phyloP scores from a whole-genome alignment of 2,113 vertebrate genomes.

The Ramphastos sulfuratus region DNA sequence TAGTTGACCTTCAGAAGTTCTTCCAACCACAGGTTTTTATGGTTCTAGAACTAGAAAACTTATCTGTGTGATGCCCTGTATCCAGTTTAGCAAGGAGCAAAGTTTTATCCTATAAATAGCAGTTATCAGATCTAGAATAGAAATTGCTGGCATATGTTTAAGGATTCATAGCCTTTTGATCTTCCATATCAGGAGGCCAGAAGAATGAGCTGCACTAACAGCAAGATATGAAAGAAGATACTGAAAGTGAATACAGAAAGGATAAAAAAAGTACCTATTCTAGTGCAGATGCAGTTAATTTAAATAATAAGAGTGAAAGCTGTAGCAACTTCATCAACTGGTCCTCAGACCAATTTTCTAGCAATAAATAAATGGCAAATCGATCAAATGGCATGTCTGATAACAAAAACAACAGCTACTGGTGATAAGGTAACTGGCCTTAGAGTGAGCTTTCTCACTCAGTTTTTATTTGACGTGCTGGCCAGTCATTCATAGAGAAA shows the following conservation, averaged over 20 bases:
- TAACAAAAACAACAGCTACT: not conserved
- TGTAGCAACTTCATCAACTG: not conserved
- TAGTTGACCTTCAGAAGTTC: not conserved
- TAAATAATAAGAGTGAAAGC: not conserved
- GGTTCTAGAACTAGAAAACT: not conserved
- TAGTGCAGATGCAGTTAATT: not conserved
- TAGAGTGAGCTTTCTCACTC: not conserved
- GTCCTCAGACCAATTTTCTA: not conserved
- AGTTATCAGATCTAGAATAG: not conserved
- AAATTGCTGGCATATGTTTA: not conserved
- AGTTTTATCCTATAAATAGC: constrained; percentile 7
- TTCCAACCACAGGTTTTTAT: not conserved
- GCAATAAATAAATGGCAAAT: not conserved
- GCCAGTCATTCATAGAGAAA: not conserved
- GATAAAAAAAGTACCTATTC: not conserved
- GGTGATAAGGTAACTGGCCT: not conserved
- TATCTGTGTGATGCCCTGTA: not conserved
- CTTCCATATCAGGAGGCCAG: not conserved
- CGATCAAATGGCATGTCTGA: not conserved
- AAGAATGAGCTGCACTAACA: constrained; percentile 1
- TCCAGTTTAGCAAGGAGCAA: not conserved
- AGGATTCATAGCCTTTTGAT: not conserved
- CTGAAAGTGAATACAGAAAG: not conserved
- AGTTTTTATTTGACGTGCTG: not conserved
- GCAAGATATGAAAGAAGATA: not conserved